Evolutionary conservation across 2,113 vertebrate species (phyloP).

Genomic region (Xenopus laevis): DNA sequence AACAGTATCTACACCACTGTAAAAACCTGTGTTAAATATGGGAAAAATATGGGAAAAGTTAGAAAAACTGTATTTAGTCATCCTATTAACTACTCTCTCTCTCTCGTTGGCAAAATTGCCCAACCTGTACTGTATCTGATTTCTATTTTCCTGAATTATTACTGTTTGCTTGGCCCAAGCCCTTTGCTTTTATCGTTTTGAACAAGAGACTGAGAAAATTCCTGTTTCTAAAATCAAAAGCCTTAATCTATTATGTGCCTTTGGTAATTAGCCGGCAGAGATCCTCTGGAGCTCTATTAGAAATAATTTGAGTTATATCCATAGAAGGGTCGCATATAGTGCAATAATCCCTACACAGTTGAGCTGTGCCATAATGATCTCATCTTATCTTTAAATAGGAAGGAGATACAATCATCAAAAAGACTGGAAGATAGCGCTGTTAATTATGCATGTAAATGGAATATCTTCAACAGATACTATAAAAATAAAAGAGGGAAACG

Average conservation of each 20-base stretch:
- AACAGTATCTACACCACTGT: too few species aligned
- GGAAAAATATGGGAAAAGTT: too few species aligned
- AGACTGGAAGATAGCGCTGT: slow-evolving; percentile 3
- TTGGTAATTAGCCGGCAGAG: slow-evolving; percentile 34
- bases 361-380: slow-evolving; percentile 30
- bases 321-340: slow-evolving; percentile 21
- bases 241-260: slow-evolving; percentile 33
- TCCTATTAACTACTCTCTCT: too few species aligned
- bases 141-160: too few species aligned
- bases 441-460: slow-evolving; percentile 24
- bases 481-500: too few species aligned
- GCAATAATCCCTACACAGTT: slow-evolving; percentile 29
- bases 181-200: too few species aligned
- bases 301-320: slow-evolving; percentile 32
- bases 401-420: slow-evolving; percentile 35
- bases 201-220: too few species aligned
- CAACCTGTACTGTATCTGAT: too few species aligned
- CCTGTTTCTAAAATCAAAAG: slow-evolving; percentile 16
- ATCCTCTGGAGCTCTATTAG: slow-evolving; percentile 31
- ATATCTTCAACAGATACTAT: background rate
- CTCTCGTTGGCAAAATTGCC: too few species aligned
- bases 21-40: too few species aligned
- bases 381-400: slow-evolving; percentile 18
- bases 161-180: too few species aligned
- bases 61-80: too few species aligned